Evolutionary conservation across 2,888 invertebrate genomes (phyloP).

Genomic region (Trichogramma dendrolimi): DNA sequence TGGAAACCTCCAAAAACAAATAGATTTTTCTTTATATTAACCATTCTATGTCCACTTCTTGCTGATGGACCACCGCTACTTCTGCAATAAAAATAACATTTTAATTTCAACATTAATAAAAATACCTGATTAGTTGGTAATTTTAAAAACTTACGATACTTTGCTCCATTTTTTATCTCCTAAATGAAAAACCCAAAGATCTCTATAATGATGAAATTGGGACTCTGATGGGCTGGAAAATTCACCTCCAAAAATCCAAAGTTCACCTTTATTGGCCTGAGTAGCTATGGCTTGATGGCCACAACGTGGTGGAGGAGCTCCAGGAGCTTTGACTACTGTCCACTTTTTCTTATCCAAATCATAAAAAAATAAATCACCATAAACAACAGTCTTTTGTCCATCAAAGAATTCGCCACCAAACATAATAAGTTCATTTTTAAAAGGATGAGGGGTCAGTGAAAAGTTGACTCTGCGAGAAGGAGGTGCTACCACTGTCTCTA

Average conservation of each 20-base stretch:
- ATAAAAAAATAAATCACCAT: conserved; percentile 81
- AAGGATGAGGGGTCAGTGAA: conserved; percentile 75
- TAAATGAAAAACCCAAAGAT: conserved; percentile 82
- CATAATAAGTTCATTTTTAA: conserved; percentile 80
- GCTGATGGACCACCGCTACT: conserved; percentile 76
- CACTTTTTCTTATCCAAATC: conserved; percentile 76
- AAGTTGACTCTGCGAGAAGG: conserved; percentile 79
- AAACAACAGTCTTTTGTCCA: conserved; percentile 81
- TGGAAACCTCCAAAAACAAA: conserved; percentile 89
- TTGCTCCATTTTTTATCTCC: conserved; percentile 80
- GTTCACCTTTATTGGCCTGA: conserved; percentile 68
- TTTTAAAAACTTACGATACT: conserved; percentile 50
- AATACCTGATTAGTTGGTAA: neutral
- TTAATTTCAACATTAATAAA: neutral
- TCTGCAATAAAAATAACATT: conserved; percentile 37
- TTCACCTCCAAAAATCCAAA: conserved; percentile 87
- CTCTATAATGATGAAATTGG: conserved; percentile 90
- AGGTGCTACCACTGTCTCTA: conserved; percentile 62
- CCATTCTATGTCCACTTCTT: conserved; percentile 86
- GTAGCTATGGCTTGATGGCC: conserved; percentile 82
- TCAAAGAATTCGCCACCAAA: conserved; percentile 91
- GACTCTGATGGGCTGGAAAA: conserved; percentile 84
- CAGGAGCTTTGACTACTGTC: conserved; percentile 74
- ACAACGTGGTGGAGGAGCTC: conserved; percentile 83
- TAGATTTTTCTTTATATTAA: conserved; percentile 70